Conservation (phyloP, 2,888 invertebrate genomes). For the Dolichomitus sp. region DNA sequence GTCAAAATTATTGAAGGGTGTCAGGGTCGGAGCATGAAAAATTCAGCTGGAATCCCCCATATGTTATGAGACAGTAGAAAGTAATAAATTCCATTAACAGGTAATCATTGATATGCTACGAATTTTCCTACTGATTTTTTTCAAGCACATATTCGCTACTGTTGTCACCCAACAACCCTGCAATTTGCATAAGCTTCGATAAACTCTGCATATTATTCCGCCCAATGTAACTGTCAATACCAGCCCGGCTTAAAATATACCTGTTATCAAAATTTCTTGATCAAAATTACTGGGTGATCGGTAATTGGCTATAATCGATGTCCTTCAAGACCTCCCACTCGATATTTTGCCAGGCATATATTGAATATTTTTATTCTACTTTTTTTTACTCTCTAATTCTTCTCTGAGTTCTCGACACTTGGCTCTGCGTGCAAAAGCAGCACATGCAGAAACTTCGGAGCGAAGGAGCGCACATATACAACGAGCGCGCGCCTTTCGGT, state of each 20-base stretch:
- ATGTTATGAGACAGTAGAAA: too few relatives aligned
- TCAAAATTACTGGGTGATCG: background rate
- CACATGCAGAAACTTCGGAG: constrained; percentile 10
- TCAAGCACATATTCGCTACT: too few relatives aligned
- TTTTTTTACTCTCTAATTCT: constrained; percentile 17
- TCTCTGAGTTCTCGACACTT: constrained; percentile 3
- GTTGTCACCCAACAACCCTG: too few relatives aligned
- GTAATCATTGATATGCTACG: too few relatives aligned
- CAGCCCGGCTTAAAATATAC: background rate
- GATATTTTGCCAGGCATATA: background rate
- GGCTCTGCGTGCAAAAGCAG: background rate
- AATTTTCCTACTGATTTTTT: too few relatives aligned
- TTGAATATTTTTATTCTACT: constrained; percentile 2
- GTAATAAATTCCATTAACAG: too few relatives aligned
- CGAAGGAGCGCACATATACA: background rate
- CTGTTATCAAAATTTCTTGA: background rate
- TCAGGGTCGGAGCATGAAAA: too few relatives aligned
- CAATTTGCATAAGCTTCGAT: too few relatives aligned
- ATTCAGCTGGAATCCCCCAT: too few relatives aligned
- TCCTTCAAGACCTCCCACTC: background rate
- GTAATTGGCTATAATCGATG: constrained; percentile 4
- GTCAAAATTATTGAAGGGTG: too few relatives aligned
- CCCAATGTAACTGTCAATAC: background rate
- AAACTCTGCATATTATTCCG: too few relatives aligned
- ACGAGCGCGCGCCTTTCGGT: constrained; percentile 33